phyloP scores from a whole-genome alignment of 1,140 invertebrate genomes.

The Homalodisca vitripennis region DNA sequence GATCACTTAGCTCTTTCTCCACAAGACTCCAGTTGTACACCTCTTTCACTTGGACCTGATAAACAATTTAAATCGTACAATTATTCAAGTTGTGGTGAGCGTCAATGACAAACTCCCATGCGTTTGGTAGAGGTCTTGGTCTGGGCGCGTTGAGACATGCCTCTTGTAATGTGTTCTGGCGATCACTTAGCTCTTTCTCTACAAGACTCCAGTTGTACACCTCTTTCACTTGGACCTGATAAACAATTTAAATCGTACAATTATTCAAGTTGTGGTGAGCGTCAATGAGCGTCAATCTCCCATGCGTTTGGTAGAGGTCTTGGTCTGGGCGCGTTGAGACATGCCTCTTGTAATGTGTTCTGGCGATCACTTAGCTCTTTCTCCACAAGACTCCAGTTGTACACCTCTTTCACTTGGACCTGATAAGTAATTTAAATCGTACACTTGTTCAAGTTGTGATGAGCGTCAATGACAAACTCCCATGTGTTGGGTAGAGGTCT shows the following conservation, averaged over 20 bases:
- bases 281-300: conserved; percentile 80
- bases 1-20: conserved; percentile 30
- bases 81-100: conserved; percentile 71
- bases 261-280: conserved; percentile 71
- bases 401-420: background rate
- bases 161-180: conserved; percentile 28
- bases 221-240: background rate
- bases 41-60: background rate
- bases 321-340: conserved; percentile 6
- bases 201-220: conserved; percentile 25
- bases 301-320: conserved; percentile 64
- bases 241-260: too few relatives aligned
- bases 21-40: conserved; percentile 25
- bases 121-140: conserved; percentile 56
- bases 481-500: conserved; percentile 65
- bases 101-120: conserved; percentile 82
- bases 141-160: conserved; percentile 23
- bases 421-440: too few relatives aligned
- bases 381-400: conserved; percentile 30
- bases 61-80: too few relatives aligned
- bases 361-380: conserved; percentile 28
- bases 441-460: too few relatives aligned
- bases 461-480: conserved; percentile 78
- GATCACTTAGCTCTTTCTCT: conserved; percentile 30
- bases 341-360: conserved; percentile 29